phyloP scores from a whole-genome alignment of 2,113 vertebrate genomes.

The Globicephala melas region DNA sequence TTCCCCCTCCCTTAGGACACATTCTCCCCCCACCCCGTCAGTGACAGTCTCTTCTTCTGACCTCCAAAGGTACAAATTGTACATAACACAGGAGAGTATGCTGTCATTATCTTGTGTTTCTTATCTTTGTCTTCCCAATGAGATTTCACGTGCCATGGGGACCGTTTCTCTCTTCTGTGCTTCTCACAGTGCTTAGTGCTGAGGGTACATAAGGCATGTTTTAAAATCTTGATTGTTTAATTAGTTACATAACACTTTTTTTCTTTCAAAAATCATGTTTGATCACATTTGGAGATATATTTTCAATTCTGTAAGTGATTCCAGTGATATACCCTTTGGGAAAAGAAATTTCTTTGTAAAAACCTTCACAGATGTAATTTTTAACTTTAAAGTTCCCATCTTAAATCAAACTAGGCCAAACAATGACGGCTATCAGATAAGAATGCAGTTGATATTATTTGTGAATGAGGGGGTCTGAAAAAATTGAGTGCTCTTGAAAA shows the following conservation, averaged over 20 bases:
- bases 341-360: background rate
- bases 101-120: background rate
- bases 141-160: background rate
- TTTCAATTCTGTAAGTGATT: background rate
- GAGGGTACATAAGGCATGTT: background rate
- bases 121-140: background rate
- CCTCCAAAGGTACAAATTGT: background rate
- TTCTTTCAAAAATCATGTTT: background rate
- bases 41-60: background rate
- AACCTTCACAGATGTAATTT: background rate
- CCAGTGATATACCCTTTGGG: background rate
- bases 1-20: background rate
- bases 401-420: background rate
- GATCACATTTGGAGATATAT: background rate
- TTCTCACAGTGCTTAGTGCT: background rate
- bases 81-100: background rate
- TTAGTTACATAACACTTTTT: background rate
- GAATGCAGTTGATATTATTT: background rate
- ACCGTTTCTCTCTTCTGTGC: background rate
- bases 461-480: background rate
- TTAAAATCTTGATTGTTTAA: background rate
- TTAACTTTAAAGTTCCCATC: background rate
- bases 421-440: background rate
- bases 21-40: rapidly evolving
- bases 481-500: background rate